A percentile compares a stretch with the other conserved stretches of the same genome.
phyloP scores from a whole-genome alignment of 2,113 vertebrate genomes.

The Vanacampus margaritifer region DNA sequence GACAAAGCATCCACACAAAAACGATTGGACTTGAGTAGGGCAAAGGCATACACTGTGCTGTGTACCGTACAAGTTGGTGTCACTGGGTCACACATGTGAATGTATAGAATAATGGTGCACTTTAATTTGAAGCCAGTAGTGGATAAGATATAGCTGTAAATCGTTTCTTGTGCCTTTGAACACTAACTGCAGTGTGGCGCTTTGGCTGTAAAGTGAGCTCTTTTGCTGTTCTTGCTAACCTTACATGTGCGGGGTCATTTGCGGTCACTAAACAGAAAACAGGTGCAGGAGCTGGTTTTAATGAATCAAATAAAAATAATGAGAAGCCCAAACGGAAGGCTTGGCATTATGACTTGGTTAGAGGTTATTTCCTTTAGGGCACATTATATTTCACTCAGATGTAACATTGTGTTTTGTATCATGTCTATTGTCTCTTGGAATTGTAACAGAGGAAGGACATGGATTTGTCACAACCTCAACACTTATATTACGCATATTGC shows the following conservation, averaged over 20 bases:
- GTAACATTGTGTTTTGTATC: constrained; percentile 7
- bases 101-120: constrained; percentile 63
- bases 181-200: constrained; percentile 55
- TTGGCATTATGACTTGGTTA: not conserved
- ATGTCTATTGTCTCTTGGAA: constrained; percentile 16
- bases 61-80: constrained; percentile 41
- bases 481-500: constrained; percentile 22
- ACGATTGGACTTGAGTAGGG: constrained; percentile 27
- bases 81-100: constrained; percentile 58
- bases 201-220: constrained; percentile 40
- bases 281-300: not conserved
- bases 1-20: constrained; percentile 17
- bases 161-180: constrained; percentile 75
- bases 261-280: constrained; percentile 9
- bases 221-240: constrained; percentile 33
- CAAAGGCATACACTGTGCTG: constrained; percentile 36
- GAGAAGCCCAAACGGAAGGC: not conserved
- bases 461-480: constrained; percentile 24
- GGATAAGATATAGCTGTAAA: constrained; percentile 62
- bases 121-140: constrained; percentile 58
- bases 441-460: not conserved
- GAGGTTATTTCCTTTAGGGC: not conserved
- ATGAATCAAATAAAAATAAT: constrained; percentile 1
- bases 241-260: constrained; percentile 21
- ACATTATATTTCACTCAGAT: constrained; percentile 17